Conservation (phyloP, 2,888 invertebrate species). For the Dasypogon diadema region DNA sequence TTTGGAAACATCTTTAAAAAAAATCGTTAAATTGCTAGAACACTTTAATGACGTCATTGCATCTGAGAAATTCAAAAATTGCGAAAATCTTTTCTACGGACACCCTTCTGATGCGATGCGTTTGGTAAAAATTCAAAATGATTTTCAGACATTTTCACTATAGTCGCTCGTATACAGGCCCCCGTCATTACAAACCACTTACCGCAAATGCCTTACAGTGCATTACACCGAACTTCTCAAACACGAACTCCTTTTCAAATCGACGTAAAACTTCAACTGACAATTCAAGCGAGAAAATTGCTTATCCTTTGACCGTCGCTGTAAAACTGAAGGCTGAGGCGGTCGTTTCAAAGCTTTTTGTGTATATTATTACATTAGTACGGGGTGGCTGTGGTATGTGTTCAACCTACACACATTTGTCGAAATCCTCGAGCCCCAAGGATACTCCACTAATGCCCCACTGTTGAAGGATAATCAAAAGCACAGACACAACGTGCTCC, state of each 20-base stretch:
- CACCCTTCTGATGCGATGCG: too few species aligned
- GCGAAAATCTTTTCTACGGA: too few species aligned
- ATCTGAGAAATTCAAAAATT: too few species aligned
- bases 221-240: constrained; percentile 28
- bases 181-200: constrained; percentile 26
- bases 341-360: constrained; percentile 58
- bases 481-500: constrained; percentile 44
- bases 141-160: not conserved
- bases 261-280: constrained; percentile 34
- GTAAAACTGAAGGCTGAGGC: constrained; percentile 57
- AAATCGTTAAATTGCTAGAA: too few species aligned
- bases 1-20: too few species aligned
- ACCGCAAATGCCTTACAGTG: constrained; percentile 31
- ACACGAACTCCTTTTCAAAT: constrained; percentile 16
- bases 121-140: too few species aligned
- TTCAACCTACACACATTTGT: not conserved
- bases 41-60: too few species aligned
- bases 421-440: not conserved
- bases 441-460: not conserved
- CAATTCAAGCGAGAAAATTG: constrained; percentile 54
- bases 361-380: constrained; percentile 37
- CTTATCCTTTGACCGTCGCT: constrained; percentile 57
- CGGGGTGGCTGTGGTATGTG: not conserved
- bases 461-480: constrained; percentile 26
- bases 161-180: not conserved